A percentile compares a stretch with the other conserved stretches of the same genome.
These are phyloP conservation scores for Rana temporaria DNA, from an alignment of 2,113 vertebrate genomes.

Conservation along the genomic window DNA sequence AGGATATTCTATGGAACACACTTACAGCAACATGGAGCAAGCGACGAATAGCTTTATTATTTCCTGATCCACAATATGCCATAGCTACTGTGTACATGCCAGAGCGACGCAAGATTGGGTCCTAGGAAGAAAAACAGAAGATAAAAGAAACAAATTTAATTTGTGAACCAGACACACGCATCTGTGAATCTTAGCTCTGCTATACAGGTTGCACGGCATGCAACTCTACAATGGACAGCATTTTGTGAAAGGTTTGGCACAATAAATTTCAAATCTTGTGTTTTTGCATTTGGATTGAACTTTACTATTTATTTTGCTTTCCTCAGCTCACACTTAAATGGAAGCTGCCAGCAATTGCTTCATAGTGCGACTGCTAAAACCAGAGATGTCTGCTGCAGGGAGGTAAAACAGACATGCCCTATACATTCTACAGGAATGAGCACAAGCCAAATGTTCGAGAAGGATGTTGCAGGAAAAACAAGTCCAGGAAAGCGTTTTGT, in stretches of 20 bases:
- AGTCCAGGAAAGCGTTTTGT: neutral
- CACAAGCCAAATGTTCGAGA: neutral
- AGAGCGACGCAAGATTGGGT: conserved; percentile 95
- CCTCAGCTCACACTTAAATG: neutral
- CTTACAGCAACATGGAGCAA: conserved; percentile 97
- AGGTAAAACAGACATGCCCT: conserved; percentile 32
- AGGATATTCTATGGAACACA: conserved; percentile 49
- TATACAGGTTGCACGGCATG: neutral
- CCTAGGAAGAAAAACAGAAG: conserved; percentile 75
- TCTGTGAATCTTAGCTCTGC: neutral
- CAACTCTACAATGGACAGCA: neutral
- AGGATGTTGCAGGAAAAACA: neutral
- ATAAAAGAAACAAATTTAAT: too few species aligned
- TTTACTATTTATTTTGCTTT: conserved; percentile 19
- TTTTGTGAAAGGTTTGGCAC: conserved; percentile 17
- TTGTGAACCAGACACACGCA: neutral
- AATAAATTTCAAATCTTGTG: neutral
- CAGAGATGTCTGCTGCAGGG: conserved; percentile 29
- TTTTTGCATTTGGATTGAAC: neutral
- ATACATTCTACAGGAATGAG: conserved; percentile 47
- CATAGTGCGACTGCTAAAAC: conserved; percentile 8
- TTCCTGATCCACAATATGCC: conserved; percentile 98
- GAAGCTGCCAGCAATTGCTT: conserved; percentile 23
- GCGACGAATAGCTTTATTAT: conserved; percentile 97
- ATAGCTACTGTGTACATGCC: conserved; percentile 99